Conservation (phyloP, 2,888 invertebrate genomes). For the Barypeithes pellucidus region DNA sequence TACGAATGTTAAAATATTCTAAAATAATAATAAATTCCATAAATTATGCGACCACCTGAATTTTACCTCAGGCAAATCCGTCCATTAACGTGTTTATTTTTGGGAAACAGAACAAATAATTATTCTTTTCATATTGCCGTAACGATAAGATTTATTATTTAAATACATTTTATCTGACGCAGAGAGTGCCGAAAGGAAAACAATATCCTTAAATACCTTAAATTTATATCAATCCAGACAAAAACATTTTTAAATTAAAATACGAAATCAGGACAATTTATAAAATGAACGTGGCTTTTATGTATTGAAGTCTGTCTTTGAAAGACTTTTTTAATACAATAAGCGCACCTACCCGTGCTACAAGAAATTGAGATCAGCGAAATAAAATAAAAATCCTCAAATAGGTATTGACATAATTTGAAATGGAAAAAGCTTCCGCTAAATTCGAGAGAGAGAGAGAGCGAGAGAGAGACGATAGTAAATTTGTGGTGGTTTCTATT, state of each 20-base stretch:
- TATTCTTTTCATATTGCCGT: too few species aligned
- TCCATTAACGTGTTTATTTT: too few species aligned
- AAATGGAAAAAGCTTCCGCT: constrained; percentile 42
- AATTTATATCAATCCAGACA: not conserved
- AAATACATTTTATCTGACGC: too few species aligned
- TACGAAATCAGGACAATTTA: constrained; percentile 19
- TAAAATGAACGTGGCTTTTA: constrained; percentile 25
- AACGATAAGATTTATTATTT: too few species aligned
- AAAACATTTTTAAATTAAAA: constrained; percentile 19
- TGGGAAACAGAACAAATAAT: too few species aligned
- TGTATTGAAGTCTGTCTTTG: constrained; percentile 20
- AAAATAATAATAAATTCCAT: too few species aligned
- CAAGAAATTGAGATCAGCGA: constrained; percentile 41
- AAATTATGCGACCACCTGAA: too few species aligned
- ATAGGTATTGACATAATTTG: constrained; percentile 43
- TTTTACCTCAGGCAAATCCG: too few species aligned
- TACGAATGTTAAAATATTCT: too few species aligned
- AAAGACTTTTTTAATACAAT: not conserved
- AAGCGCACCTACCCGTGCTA: constrained; percentile 13
- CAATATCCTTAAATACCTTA: too few species aligned
- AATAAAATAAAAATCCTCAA: constrained; percentile 43
- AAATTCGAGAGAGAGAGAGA: constrained; percentile 19
- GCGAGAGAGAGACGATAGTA: too few species aligned
- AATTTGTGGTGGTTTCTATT: too few species aligned
- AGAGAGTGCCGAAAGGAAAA: not conserved